These are phyloP conservation scores for Hypotaenidia philippensis DNA, from an alignment of 2,797 vertebrate species.

Conservation along the genomic window DNA sequence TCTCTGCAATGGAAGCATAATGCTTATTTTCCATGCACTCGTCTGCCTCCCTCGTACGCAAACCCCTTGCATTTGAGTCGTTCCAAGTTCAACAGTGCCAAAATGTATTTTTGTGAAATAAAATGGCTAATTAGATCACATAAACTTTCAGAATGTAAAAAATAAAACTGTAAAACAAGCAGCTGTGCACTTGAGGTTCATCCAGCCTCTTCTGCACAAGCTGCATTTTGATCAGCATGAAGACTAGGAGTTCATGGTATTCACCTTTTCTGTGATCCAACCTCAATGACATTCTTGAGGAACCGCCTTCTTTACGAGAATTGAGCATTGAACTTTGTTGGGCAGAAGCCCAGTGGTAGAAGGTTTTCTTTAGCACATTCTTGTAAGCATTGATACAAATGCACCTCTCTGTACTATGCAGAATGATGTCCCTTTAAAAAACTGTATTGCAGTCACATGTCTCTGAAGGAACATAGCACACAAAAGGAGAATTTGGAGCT, in stretches of 20 bases:
- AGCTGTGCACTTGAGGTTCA: constrained; percentile 62
- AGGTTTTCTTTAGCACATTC: background rate
- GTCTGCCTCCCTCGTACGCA: background rate
- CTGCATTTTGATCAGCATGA: background rate
- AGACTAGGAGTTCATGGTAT: background rate
- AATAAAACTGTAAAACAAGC: constrained; percentile 63
- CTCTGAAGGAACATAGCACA: background rate
- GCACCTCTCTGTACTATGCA: background rate
- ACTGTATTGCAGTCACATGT: background rate
- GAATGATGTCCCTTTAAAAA: background rate
- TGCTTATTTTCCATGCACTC: background rate
- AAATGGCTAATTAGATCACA: constrained; percentile 70
- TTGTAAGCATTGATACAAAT: background rate
- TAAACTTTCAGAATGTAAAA: constrained; percentile 63
- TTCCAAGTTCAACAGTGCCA: constrained; percentile 33
- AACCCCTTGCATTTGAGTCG: background rate
- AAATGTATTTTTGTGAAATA: constrained; percentile 55
- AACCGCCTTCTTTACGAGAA: background rate
- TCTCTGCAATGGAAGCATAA: background rate
- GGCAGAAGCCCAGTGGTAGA: background rate
- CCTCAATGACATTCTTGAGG: background rate
- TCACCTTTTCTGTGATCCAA: background rate
- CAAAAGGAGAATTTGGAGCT: background rate
- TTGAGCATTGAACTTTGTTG: background rate
- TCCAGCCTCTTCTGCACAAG: background rate